Evolutionary conservation across 2,797 vertebrate genomes (phyloP), one percentile per base, ranked within the genome.

Genomic region (Sternotherus odoratus): DNA sequence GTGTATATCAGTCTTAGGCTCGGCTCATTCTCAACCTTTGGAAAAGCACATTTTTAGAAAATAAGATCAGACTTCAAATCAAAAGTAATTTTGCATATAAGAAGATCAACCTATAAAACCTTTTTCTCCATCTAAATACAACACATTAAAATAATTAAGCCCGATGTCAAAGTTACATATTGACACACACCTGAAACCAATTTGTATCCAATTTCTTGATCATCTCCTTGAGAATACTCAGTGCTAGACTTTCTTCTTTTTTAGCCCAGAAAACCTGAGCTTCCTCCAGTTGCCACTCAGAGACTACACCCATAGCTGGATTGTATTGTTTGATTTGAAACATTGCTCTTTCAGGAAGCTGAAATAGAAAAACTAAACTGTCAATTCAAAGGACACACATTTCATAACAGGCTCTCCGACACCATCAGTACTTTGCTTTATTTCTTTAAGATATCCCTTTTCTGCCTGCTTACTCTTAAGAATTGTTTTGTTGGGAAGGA

Each of bases 261-360:
- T 99, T 99, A 30, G 98, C 99, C 99, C 99, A 99, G 97, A 99
- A 99, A 92, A 99, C 98, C 96, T 99, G 99, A 12, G 98, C 99
- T 97, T 99, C 99, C 97, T 99, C 99, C 93, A 99, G 98, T 8
- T 99, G 98, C 99, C 99, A 99, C n/a, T 98, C 98, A 30, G 97
- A 99, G 81, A 98, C 97, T 49, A 95, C 96, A 53, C 91, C 94
- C 21, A 94, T 90, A 0, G 43, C n/a, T 69, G 97, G 91, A 78
- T 96, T 96, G 9, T 98, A 97, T 79, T 98, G 98, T 94, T 99
- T 99, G 97, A 99, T 99, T 95, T 99, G 98, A 97, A 98, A 99
- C 92, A 99, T 98, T 23, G 99, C 99, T 83, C 97, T 98, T 98
- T 99, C 99, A 54, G 99, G 99, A 96, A 99, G 98, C 99, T 99